phyloP scores from a whole-genome alignment of 2,888 invertebrate genomes.

The Drepanosiphum platanoidis region DNA sequence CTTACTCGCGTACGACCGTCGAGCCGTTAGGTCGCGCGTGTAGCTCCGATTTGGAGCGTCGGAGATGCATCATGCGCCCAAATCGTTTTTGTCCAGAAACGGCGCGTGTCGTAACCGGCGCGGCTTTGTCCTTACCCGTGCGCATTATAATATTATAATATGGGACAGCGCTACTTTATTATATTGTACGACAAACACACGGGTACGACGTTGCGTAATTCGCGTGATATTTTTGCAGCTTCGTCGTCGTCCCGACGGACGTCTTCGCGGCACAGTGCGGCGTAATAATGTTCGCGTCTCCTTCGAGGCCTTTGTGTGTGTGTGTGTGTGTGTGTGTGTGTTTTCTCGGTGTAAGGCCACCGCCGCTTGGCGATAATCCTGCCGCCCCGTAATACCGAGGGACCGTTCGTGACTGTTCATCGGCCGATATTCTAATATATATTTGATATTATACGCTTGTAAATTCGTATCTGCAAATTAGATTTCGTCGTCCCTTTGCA shows the following conservation, averaged over 20 bases:
- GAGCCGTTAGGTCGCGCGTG: neutral
- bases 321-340: too few species aligned
- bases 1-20: too few species aligned
- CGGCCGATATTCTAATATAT: neutral
- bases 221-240: neutral
- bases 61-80: neutral
- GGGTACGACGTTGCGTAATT: neutral
- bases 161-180: too few species aligned
- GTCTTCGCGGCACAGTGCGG: neutral
- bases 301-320: neutral
- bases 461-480: neutral
- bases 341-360: too few species aligned
- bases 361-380: neutral
- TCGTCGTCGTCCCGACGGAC: neutral
- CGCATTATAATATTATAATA: neutral
- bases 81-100: constrained; percentile 3
- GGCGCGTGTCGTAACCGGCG: neutral
- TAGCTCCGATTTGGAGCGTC: neutral
- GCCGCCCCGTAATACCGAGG: neutral
- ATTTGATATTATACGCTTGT: neutral
- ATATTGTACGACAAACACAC: too few species aligned
- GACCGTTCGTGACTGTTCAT: neutral
- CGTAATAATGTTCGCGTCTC: neutral
- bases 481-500: neutral
- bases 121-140: neutral